A percentile compares a stretch with the other conserved stretches of the same genome.
phyloP scores from a whole-genome alignment of 2,113 vertebrate species.

The Procavia capensis region DNA sequence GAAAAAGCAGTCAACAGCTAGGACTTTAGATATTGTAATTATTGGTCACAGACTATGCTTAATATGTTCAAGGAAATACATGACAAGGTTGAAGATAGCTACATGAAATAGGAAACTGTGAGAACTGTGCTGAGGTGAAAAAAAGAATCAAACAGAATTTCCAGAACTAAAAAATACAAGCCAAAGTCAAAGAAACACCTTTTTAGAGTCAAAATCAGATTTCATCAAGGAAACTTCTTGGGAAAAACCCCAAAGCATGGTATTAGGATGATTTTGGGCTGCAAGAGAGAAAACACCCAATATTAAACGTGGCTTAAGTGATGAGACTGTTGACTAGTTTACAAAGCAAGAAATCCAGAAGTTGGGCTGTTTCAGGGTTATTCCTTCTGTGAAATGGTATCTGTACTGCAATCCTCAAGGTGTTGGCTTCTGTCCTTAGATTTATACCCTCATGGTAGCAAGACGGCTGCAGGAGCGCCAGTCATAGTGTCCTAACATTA shows the following conservation, averaged over 20 bases:
- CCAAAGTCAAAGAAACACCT: background rate
- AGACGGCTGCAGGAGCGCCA: background rate
- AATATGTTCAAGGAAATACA: background rate
- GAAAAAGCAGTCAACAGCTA: background rate
- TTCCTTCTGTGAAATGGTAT: background rate
- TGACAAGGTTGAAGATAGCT: background rate
- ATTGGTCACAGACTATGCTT: background rate
- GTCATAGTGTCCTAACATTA: background rate
- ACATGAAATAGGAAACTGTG: background rate
- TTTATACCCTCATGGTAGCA: background rate
- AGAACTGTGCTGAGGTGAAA: background rate
- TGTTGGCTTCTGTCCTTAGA: background rate
- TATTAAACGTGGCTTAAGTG: background rate
- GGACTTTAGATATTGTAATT: background rate
- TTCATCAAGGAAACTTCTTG: background rate
- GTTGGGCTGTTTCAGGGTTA: background rate
- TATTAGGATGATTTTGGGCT: background rate
- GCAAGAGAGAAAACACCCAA: background rate
- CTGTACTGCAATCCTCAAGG: background rate
- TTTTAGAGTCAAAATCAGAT: constrained; percentile 12
- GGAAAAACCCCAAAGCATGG: background rate
- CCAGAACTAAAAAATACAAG: background rate
- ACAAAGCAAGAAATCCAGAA: background rate
- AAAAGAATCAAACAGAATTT: constrained; percentile 22
- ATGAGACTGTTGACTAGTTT: background rate